Evolutionary conservation across 2,888 invertebrate genomes (phyloP).

Genomic region (Drosophila putrida): DNA sequence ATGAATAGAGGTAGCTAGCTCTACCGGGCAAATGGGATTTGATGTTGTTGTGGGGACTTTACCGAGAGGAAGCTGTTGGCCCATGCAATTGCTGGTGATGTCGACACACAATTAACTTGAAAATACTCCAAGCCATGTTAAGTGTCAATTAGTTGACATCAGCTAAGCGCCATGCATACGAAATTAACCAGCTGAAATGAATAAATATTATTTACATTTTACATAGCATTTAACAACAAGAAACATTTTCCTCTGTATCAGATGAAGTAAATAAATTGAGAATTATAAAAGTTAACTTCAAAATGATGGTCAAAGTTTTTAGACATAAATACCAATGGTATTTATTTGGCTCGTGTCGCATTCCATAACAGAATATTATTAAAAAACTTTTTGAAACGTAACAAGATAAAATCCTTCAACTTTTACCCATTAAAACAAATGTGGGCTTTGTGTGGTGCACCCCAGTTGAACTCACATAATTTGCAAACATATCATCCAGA

Average conservation of each 20-base stretch:
- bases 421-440: constrained; percentile 29
- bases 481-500: constrained; percentile 60
- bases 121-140: constrained; percentile 78
- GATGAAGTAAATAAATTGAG: neutral
- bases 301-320: constrained; percentile 18
- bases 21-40: constrained; percentile 24
- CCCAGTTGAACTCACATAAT: constrained; percentile 73
- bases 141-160: constrained; percentile 78
- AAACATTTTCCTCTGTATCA: neutral
- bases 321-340: constrained; percentile 18
- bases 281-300: neutral
- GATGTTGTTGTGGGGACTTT: neutral
- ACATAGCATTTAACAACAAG: constrained; percentile 25
- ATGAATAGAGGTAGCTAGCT: constrained; percentile 48
- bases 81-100: constrained; percentile 54
- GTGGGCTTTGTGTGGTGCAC: constrained; percentile 27
- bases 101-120: constrained; percentile 78
- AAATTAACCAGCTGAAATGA: constrained; percentile 55
- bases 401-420: constrained; percentile 45
- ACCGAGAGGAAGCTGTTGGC: constrained; percentile 1
- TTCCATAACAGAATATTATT: constrained; percentile 35
- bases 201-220: constrained; percentile 59
- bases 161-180: constrained; percentile 65
- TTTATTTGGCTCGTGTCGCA: neutral
- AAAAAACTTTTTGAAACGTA: constrained; percentile 60